Evolutionary conservation across 2,113 vertebrate genomes (phyloP).

Genomic region (Python bivittatus): DNA sequence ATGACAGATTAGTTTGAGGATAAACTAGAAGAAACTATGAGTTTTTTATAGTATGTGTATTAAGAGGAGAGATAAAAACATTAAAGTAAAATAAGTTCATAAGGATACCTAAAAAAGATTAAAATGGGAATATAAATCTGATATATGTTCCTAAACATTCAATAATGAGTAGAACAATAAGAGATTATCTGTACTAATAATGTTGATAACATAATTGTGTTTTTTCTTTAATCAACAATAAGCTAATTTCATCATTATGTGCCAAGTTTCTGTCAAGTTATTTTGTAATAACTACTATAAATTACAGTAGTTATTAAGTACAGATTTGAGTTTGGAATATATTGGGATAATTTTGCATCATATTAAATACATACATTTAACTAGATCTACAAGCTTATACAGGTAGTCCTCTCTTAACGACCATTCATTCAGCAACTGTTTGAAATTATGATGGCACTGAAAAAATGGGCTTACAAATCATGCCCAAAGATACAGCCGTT

Average conservation of each 20-base stretch:
- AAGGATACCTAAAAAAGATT: neutral
- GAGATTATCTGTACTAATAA: neutral
- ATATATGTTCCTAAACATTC: neutral
- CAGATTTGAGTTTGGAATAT: fast-evolving
- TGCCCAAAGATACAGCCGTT: too few species aligned
- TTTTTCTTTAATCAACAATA: fast-evolving
- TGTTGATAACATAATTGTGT: fast-evolving
- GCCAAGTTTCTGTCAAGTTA: neutral
- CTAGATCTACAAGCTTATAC: neutral
- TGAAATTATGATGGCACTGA: too few species aligned
- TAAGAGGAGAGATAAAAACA: neutral
- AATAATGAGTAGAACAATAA: neutral
- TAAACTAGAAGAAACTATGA: neutral
- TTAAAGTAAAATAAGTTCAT: neutral
- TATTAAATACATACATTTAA: neutral
- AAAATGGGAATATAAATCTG: neutral
- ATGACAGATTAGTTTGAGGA: neutral
- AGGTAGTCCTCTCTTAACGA: too few species aligned
- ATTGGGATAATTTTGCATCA: neutral
- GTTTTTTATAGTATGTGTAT: neutral
- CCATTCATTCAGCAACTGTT: too few species aligned
- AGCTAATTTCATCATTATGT: neutral
- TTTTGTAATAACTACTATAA: neutral
- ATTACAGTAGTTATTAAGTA: neutral
- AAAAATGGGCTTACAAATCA: too few species aligned